Conservation (phyloP, 2,797 vertebrate genomes). For the Oreonectes daqikongensis region DNA sequence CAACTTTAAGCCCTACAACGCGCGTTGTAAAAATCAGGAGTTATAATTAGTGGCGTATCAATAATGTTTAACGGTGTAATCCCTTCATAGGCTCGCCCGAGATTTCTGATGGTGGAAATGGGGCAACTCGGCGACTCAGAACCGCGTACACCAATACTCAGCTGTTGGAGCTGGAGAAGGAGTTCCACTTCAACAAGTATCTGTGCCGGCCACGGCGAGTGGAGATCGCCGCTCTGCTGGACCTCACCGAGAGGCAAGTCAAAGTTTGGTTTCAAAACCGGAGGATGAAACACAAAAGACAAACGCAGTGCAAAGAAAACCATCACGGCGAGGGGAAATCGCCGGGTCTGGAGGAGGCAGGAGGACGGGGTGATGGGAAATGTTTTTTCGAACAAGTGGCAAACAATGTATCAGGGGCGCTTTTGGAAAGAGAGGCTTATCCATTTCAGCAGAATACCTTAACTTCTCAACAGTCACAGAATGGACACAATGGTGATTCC, state of each 20-base stretch:
- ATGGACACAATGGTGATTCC: conserved; percentile 89
- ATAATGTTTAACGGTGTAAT: conserved; percentile 58
- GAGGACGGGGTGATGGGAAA: conserved; percentile 82
- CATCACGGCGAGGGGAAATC: conserved; percentile 86
- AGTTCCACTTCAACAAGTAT: conserved; percentile 99
- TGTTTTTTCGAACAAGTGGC: conserved; percentile 82
- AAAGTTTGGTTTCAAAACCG: conserved; percentile 99
- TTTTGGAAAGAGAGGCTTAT: conserved; percentile 88
- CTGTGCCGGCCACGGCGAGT: conserved; percentile 92
- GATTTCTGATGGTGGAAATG: conserved; percentile 76
- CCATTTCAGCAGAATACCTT: conserved; percentile 88
- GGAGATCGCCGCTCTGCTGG: conserved; percentile 92
- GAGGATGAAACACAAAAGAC: conserved; percentile 97
- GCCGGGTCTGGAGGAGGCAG: conserved; percentile 83
- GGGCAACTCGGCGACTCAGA: conserved; percentile 87
- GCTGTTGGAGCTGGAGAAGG: conserved; percentile 96
- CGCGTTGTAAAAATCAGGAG: conserved; percentile 48
- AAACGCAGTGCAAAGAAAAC: conserved; percentile 95
- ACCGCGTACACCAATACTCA: conserved; percentile 97
- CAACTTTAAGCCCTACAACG: conserved; percentile 34
- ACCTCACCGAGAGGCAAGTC: conserved; percentile 95
- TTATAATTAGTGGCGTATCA: conserved; percentile 59
- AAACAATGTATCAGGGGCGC: conserved; percentile 80
- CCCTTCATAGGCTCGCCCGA: conserved; percentile 79
- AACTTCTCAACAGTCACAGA: conserved; percentile 84